Percentiles rank a stretch among this genome's conserved stretches.
Conservation (phyloP, 2,888 invertebrate genomes). For the Amblyjoppa proteus region DNA sequence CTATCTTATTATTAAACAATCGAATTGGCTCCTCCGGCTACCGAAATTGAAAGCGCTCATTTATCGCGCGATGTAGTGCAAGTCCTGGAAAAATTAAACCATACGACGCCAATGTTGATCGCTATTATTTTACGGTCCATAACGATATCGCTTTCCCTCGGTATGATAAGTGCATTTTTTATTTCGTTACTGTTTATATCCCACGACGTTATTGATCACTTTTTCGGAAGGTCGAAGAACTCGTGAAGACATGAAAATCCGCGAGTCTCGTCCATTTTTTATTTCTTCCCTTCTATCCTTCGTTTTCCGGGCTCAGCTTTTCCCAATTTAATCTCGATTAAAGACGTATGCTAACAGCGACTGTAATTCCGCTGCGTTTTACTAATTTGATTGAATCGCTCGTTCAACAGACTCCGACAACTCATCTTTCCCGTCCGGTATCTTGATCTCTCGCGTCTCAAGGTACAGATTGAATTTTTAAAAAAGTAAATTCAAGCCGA, state of each 20-base stretch:
- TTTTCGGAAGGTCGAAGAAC: not conserved
- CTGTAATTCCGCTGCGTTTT: slow-evolving; percentile 15
- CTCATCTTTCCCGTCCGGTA: not conserved
- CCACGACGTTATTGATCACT: not conserved
- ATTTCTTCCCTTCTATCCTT: not conserved
- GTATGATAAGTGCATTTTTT: not conserved
- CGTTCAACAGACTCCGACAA: not conserved
- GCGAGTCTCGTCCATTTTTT: not conserved
- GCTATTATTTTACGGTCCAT: not conserved
- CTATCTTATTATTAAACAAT: slow-evolving; percentile 29
- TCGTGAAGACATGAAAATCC: slow-evolving; percentile 1
- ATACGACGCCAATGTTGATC: not conserved
- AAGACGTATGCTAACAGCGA: not conserved
- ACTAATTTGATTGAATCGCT: slow-evolving; percentile 37
- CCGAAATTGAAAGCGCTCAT: not conserved
- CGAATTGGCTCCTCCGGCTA: slow-evolving; percentile 8
- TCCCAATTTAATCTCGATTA: slow-evolving; percentile 12
- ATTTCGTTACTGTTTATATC: not conserved
- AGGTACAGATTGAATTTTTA: not conserved
- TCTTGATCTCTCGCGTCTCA: not conserved
- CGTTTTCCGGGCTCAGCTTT: not conserved
- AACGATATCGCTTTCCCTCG: not conserved
- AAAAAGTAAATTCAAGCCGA: not conserved
- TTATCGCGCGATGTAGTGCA: not conserved
- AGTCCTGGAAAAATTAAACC: not conserved